phyloP scores from a whole-genome alignment of 2,113 vertebrate species.

The Murina feae region DNA sequence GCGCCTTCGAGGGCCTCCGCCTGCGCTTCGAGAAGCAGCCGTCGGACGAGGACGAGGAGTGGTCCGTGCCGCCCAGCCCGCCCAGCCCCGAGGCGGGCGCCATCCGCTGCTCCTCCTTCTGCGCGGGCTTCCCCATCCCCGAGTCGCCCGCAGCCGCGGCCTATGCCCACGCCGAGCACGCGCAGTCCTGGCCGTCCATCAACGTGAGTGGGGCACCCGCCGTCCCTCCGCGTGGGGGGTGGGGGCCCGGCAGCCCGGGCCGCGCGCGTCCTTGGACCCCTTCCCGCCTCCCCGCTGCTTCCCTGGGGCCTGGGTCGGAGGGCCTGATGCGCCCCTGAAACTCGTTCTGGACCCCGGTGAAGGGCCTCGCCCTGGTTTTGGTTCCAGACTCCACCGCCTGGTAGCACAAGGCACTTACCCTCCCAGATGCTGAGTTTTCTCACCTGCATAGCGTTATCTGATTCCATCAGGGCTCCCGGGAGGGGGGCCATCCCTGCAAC shows the following conservation, averaged over 20 bases:
- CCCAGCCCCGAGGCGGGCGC: slow-evolving; percentile 84
- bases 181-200: slow-evolving; percentile 98
- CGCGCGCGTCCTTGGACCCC: neutral
- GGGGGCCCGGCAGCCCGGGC: neutral
- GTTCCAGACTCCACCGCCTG: neutral
- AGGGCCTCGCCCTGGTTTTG: neutral
- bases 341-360: accelerated
- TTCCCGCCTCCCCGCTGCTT: accelerated
- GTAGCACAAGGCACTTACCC: neutral
- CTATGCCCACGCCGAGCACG: slow-evolving; percentile 89
- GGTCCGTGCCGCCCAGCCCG: slow-evolving; percentile 88
- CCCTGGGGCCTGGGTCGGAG: too few relatives aligned
- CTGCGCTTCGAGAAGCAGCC: slow-evolving; percentile 93
- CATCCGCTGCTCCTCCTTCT: slow-evolving; percentile 93
- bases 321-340: neutral
- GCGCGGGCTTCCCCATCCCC: slow-evolving; percentile 90
- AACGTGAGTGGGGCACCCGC: slow-evolving; percentile 84
- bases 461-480: neutral
- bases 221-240: neutral
- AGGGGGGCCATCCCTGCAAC: neutral
- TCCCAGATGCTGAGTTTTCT: neutral
- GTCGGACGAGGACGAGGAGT: slow-evolving; percentile 96
- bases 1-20: slow-evolving; percentile 91
- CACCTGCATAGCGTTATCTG: neutral
- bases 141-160: slow-evolving; percentile 85